Evolutionary conservation across 1,140 invertebrate species (phyloP), one percentile per base, ranked within the genome.

Genomic region (Heliconius melpomene): DNA sequence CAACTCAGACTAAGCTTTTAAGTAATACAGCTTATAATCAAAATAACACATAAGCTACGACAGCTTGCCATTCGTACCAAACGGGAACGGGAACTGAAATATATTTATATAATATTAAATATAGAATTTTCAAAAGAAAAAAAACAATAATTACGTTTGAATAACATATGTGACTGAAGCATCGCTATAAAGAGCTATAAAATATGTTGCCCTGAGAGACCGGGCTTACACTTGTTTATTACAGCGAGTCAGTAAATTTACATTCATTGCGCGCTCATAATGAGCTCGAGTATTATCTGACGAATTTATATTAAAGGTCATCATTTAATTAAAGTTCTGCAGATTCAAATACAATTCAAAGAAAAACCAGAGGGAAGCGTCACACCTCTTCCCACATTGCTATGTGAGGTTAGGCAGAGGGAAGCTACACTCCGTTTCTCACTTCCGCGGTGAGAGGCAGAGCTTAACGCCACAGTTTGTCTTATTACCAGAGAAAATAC

Each of bases 211-310:
- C n/a, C 3, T 23, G n/a, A 23, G n/a, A 13, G 18, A 71, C 36
- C 32, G 20, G 46, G 23, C 20, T 66, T 50, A 66, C 38, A 7
- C 8, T 79, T 79, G 82, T 83, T 83, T 81, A 83, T 81, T 66
- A 57, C 40, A 52, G 6, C 46, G 74, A 50, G 71, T 71, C 60
- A 57, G 71, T 78, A 75, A 79, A 83, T 83, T 81, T 83, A 81
- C 82, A 83, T 83, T 83, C 74, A 83, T 79, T 83, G 79, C 79
- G 32, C 20, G 29, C 18, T 74, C 70, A 73, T 80, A 83, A 83
- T 80, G 79, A 80, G 82, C 66, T 80, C 52, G 23, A 13, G 23
- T 76, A 76, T 46, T 54, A 76, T 36, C 54, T n/a, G 54, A 26
- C 57, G n/a, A 54, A 66, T 75, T 60, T 75, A 50, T 75, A 57